phyloP scores from a whole-genome alignment of 2,888 invertebrate species.

The Dyspetes luteomarginatus region DNA sequence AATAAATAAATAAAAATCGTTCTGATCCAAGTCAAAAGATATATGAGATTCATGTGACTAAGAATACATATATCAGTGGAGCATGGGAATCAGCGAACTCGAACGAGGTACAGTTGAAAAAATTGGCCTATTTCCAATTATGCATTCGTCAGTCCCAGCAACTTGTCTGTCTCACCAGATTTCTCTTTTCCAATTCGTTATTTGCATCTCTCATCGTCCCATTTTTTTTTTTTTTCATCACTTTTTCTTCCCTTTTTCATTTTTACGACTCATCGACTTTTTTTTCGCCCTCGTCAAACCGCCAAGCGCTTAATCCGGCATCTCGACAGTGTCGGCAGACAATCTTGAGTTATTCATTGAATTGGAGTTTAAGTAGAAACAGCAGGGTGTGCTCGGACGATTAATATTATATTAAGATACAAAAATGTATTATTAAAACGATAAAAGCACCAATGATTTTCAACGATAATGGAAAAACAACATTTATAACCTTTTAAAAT shows the following conservation, averaged over 20 bases:
- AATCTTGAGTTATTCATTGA: not conserved
- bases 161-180: slow-evolving; percentile 40
- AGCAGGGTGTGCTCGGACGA: not conserved
- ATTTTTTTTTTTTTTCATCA: not conserved
- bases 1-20: slow-evolving; percentile 17
- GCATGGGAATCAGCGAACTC: slow-evolving; percentile 24
- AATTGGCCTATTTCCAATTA: slow-evolving; percentile 62
- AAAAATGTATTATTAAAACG: no score
- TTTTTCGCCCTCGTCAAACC: slow-evolving; percentile 19
- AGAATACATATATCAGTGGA: not conserved
- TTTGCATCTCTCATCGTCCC: slow-evolving; percentile 53
- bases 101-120: slow-evolving; percentile 38
- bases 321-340: not conserved
- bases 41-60: no score
- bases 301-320: not conserved
- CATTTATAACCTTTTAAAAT: no score
- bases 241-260: not conserved
- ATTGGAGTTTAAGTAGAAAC: slow-evolving; percentile 25
- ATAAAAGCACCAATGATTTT: no score
- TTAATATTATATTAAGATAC: not conserved
- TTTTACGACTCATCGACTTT: slow-evolving; percentile 38
- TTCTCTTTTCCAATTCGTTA: slow-evolving; percentile 50
- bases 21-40: no score
- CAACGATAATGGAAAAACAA: no score
- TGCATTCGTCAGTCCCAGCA: slow-evolving; percentile 53